Evolutionary conservation across 2,797 vertebrate species (phyloP).

Genomic region (Agapornis canus): DNA sequence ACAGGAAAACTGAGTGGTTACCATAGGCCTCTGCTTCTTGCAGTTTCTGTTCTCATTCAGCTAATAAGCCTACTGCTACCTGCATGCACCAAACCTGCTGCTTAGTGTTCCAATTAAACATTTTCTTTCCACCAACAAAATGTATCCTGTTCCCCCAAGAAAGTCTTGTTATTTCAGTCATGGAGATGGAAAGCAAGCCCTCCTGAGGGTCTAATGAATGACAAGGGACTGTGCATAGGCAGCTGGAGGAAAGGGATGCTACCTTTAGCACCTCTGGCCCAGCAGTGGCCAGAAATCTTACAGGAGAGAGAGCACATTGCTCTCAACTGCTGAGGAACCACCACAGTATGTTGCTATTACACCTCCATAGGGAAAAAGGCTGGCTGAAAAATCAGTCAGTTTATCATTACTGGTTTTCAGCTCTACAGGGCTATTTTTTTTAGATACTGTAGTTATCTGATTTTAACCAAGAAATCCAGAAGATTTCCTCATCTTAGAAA

Average conservation of each 20-base stretch:
- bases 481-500: background rate
- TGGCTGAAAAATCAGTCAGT: background rate
- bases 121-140: background rate
- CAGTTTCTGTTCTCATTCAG: background rate
- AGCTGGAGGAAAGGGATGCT: background rate
- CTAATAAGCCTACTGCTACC: background rate
- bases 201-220: background rate
- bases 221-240: background rate
- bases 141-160: background rate
- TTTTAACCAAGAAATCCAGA: background rate
- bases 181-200: background rate
- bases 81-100: background rate
- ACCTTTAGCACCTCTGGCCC: background rate
- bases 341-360: background rate
- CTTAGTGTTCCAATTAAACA: background rate
- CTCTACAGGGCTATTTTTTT: background rate
- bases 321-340: background rate
- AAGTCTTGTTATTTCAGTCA: background rate
- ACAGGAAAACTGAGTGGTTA: background rate
- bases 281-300: background rate
- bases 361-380: background rate
- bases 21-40: background rate
- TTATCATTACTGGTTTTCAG: background rate
- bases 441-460: background rate
- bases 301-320: accelerated